Base-by-base conservation (phyloP, 2,888 invertebrate species). In the Plagodis dolabraria region DNA sequence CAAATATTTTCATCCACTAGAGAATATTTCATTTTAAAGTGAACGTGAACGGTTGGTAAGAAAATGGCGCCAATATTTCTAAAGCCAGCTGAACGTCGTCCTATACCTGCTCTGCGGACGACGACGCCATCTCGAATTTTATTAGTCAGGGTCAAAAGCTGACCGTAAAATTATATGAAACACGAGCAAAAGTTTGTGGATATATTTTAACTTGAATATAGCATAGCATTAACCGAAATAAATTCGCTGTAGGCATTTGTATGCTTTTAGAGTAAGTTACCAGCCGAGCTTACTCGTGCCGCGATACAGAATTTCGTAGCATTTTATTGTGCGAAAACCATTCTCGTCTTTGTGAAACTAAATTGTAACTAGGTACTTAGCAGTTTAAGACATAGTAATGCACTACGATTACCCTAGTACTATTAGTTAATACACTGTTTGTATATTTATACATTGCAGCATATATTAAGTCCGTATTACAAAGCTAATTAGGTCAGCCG, bases 131-230 rank as follows among this genome's bases (percentile, higher is more conserved):
- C 62, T 54, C 57, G 45, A 64, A 55, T 67, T 64, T 64, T 60
- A 68, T 63, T 65, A 60, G 62, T 47, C 60, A 61, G 63, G 60
- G 57, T 53, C 60, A 67, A 65, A 64, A 64, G 62, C 50, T 60
- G 58, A 48, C 57, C 65, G 62, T 67, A 69, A 67, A 65, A 61
- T 64, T 53, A 53, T 59, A 62, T 65, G 60, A 61, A 65, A 60
- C 61, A 60, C 50, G 61, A 48, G 47, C 56, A 33, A 60, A 60
- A 68, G 46, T 63, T 62, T 36, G 49, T 10, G 58, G 45, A 53
- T 60, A 58, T 67, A 63, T 56, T 60, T 60, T 48, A 59, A 49
- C 48, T 50, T 10, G 38, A 44, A 35, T 36, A 43, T 35, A 11
- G 10, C 40, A 40, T 7, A 36, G 36, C 36, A 7, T 36, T 36